Evolutionary conservation across 2,797 vertebrate species (phyloP), one percentile per base, ranked within the genome.

Genomic region (Amblyopsis hoosieri): DNA sequence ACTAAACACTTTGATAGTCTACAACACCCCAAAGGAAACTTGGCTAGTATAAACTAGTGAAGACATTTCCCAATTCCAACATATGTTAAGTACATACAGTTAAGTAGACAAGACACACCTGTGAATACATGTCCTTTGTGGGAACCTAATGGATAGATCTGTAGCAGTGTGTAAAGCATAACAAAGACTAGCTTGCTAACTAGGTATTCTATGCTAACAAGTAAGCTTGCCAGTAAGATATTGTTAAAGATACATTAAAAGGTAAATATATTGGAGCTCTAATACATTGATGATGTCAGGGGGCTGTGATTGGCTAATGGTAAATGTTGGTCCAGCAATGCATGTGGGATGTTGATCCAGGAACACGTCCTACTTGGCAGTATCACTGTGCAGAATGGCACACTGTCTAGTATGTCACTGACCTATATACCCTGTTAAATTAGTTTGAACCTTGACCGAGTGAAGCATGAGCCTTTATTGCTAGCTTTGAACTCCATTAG

Each of bases 401-500:
- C 23, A 23, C 23, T 23, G 23, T 23, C 23, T 23, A 23, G 23
- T 23, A 23, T 23, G 23, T 23, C 23, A 23, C 23, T 23, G 23
- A 23, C 23, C 23, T 23, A 23, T 23, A 23, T 23, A 23, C 3
- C 15, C 50, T 68, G 60, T 58, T 12, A 49, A 3, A 23, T 23
- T 33, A 13, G 48, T 19, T 15, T 69, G 17, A 54, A 13, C 37
- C 47, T 55, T 33, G 65, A 59, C 45, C 37, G 50, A 10, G 33
- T 63, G 50, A 50, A 69, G 57, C 47, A 58, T 71, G 51, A 61
- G 54, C 13, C 10, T 52, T 61, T 71, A 66, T 81, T 69, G 13
- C 42, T 66, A 76, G 79, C 69, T 59, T 57, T 60, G 60, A 72
- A 71, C 74, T 72, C 76, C 79, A 80, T 81, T 81, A 81, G 53